phyloP scores from a whole-genome alignment of 2,888 invertebrate species.

The Tinea semifulvella region DNA sequence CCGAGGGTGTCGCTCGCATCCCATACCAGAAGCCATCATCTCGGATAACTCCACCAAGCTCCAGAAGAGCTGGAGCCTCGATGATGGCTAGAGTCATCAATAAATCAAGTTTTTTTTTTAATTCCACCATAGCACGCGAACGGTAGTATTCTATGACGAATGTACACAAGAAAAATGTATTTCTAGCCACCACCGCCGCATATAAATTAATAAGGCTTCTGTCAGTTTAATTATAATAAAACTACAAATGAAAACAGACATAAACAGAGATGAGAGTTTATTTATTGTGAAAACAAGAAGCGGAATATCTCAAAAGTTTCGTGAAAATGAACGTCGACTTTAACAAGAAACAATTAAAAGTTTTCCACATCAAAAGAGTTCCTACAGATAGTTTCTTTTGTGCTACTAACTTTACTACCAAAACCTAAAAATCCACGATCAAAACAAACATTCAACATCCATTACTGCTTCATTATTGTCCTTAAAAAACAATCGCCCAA shows the following conservation, averaged over 20 bases:
- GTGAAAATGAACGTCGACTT: conserved; percentile 10
- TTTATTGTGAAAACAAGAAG: not conserved
- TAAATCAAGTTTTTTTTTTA: too few relatives aligned
- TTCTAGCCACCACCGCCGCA: too few relatives aligned
- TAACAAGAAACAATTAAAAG: conserved; percentile 13
- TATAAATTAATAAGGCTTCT: too few relatives aligned
- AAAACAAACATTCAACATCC: not conserved
- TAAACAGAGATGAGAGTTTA: not conserved
- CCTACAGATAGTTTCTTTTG: conserved; percentile 9
- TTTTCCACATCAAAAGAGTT: conserved; percentile 12
- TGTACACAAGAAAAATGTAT: too few relatives aligned
- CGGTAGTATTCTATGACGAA: too few relatives aligned
- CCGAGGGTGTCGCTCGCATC: too few relatives aligned
- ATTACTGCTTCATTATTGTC: not conserved
- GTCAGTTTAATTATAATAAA: not conserved
- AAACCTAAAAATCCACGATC: not conserved
- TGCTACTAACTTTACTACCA: not conserved
- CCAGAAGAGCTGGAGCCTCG: too few relatives aligned
- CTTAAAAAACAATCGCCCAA: not conserved
- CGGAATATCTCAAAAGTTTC: conserved; percentile 9
- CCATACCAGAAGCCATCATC: too few relatives aligned
- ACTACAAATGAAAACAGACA: not conserved
- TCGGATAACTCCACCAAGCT: too few relatives aligned
- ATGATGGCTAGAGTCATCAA: too few relatives aligned
- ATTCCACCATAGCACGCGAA: too few relatives aligned